These are phyloP conservation scores for Acanthosoma haemorrhoidale DNA, from an alignment of 2,888 invertebrate genomes.

Conservation along the genomic window DNA sequence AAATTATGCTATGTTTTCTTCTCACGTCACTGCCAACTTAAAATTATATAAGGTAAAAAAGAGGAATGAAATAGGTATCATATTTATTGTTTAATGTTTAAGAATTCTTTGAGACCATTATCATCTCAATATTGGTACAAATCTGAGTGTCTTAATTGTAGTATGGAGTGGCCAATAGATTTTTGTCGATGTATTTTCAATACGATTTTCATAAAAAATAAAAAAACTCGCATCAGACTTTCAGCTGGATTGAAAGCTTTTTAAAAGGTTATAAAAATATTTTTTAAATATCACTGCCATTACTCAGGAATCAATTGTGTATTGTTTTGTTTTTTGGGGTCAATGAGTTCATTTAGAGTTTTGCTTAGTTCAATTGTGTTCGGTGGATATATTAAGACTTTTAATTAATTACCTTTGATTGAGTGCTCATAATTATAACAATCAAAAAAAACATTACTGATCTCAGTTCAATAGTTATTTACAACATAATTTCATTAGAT, in stretches of 20 bases:
- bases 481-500: neutral
- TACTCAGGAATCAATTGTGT: slow-evolving; percentile 25
- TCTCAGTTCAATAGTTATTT: slow-evolving; percentile 22
- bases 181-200: slow-evolving; percentile 19
- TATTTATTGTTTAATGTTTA: slow-evolving; percentile 16
- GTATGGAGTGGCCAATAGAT: slow-evolving; percentile 31
- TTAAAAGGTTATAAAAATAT: neutral
- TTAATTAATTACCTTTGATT: slow-evolving; percentile 14
- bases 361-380: slow-evolving; percentile 23
- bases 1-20: slow-evolving; percentile 15
- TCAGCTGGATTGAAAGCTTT: slow-evolving; percentile 10
- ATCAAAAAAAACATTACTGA: slow-evolving; percentile 24
- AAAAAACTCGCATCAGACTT: slow-evolving; percentile 14
- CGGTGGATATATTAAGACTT: slow-evolving; percentile 11
- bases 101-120: slow-evolving; percentile 22
- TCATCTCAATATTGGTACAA: slow-evolving; percentile 35
- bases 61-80: neutral
- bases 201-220: slow-evolving; percentile 15
- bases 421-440: slow-evolving; percentile 27
- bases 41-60: neutral
- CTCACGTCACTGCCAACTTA: slow-evolving; percentile 19
- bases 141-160: slow-evolving; percentile 35
- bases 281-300: slow-evolving; percentile 25
- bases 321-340: slow-evolving; percentile 8
- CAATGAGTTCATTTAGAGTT: neutral